These are phyloP conservation scores for Neopelma chrysocephalum DNA, from an alignment of 2,797 vertebrate species.

Conservation along the genomic window DNA sequence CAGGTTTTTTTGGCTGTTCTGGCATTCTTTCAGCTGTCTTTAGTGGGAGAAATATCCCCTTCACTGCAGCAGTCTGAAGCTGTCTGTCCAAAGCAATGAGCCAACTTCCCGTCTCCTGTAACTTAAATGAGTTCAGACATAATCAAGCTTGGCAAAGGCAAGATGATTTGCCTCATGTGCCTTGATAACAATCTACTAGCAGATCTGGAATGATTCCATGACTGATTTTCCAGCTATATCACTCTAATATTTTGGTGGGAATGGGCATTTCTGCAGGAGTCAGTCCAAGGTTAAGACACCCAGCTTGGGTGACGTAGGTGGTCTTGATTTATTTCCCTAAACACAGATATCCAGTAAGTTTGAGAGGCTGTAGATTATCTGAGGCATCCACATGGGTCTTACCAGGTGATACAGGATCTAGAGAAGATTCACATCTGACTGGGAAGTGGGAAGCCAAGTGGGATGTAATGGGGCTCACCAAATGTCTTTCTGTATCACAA, in stretches of 20 bases:
- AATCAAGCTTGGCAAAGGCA: background rate
- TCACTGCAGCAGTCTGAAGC: background rate
- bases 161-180: background rate
- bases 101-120: background rate
- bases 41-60: background rate
- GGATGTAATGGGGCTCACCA: background rate
- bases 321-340: background rate
- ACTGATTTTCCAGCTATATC: background rate
- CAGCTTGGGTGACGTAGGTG: background rate
- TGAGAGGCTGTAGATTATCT: background rate
- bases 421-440: background rate
- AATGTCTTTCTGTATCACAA: background rate
- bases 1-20: background rate
- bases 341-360: background rate
- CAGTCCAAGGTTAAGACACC: background rate
- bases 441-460: background rate
- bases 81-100: background rate
- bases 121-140: background rate
- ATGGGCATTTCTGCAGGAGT: background rate
- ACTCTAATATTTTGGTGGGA: background rate
- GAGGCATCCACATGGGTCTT: background rate
- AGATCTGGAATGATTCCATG: background rate
- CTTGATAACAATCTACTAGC: background rate
- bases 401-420: background rate
- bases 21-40: background rate